Evolutionary conservation across 2,797 vertebrate genomes (phyloP).

Genomic region (Schizopygopsis malacanthus): DNA sequence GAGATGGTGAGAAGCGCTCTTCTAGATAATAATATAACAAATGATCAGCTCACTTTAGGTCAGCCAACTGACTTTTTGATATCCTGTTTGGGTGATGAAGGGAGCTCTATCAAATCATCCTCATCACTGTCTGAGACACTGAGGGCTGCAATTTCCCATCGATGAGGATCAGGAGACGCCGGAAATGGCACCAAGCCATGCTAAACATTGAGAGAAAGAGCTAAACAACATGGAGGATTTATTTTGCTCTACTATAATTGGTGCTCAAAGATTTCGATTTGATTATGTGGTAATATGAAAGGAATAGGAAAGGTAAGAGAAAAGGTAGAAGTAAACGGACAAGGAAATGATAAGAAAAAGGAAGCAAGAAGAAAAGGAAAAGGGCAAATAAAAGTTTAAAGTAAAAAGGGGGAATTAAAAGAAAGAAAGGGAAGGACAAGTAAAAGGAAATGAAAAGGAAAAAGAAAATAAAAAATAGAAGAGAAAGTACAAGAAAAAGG

Average conservation of each 20-base stretch:
- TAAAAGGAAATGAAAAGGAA: background rate
- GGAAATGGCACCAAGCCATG: conserved; percentile 70
- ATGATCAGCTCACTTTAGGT: background rate
- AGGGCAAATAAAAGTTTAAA: background rate
- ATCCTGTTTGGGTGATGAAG: conserved; percentile 78
- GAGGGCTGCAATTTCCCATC: conserved; percentile 63
- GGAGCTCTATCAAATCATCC: conserved; percentile 68
- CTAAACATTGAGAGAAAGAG: conserved; percentile 42
- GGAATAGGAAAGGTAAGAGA: background rate
- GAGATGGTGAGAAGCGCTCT: background rate
- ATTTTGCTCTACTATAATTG: background rate
- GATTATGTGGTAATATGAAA: background rate
- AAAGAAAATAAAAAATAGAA: background rate
- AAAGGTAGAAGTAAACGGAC: background rate
- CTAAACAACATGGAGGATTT: background rate
- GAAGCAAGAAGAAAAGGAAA: background rate
- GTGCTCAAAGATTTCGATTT: background rate
- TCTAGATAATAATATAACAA: conserved; percentile 4
- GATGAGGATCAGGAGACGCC: conserved; percentile 65
- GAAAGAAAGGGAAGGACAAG: background rate
- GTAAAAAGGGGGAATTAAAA: background rate
- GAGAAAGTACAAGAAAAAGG: background rate
- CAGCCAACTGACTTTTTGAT: conserved; percentile 80
- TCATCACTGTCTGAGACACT: conserved; percentile 72
- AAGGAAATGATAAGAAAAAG: background rate